Evolutionary conservation across 2,888 invertebrate genomes (phyloP).

Genomic region (Chirona hameri): DNA sequence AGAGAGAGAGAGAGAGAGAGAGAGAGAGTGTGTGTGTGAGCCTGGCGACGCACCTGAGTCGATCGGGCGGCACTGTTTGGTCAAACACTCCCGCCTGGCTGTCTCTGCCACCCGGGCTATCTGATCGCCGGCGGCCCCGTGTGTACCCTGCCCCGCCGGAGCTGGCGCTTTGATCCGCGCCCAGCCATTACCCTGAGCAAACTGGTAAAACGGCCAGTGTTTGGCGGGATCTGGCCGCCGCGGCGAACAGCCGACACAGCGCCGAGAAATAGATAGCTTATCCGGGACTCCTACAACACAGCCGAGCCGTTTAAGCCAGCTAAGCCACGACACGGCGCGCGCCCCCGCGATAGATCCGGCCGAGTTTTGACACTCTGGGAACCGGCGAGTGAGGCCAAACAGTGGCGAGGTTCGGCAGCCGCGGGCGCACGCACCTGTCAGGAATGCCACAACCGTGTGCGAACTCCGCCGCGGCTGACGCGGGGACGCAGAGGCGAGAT

Average conservation of each 20-base stretch:
- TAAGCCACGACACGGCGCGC: neutral
- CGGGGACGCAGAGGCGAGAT: too few relatives aligned
- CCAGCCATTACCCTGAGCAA: constrained; percentile 9
- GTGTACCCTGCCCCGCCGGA: neutral
- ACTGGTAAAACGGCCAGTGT: neutral
- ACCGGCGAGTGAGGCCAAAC: neutral
- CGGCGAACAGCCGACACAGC: neutral
- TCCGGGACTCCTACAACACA: neutral
- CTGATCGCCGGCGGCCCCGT: neutral
- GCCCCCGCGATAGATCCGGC: neutral
- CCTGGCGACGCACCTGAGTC: neutral
- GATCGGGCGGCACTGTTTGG: neutral
- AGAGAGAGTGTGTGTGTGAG: too few relatives aligned
- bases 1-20: too few relatives aligned
- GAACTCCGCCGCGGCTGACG: neutral
- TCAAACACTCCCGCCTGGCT: neutral
- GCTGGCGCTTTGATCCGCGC: neutral
- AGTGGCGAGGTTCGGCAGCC: neutral
- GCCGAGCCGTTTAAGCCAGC: neutral
- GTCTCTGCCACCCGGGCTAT: neutral
- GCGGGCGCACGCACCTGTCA: neutral
- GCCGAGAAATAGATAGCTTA: constrained; percentile 1
- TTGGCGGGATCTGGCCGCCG: neutral
- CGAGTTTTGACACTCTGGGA: neutral
- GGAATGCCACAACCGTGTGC: neutral